Conservation (phyloP, 2,888 invertebrate genomes). For the Celastrina argiolus region DNA sequence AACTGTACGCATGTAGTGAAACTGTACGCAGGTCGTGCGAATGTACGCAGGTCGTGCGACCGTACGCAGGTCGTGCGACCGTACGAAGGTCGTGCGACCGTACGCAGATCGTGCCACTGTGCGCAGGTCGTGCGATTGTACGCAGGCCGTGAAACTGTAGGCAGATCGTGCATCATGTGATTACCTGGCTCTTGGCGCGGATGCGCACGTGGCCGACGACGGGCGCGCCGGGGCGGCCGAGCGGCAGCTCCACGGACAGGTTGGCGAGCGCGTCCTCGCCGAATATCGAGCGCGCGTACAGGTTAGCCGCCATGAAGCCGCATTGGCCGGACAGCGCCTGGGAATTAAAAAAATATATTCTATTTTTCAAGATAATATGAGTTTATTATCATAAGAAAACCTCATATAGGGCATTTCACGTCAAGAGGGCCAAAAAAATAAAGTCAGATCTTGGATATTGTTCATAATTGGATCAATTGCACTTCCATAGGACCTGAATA, state of each 20-base stretch:
- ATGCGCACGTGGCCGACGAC: constrained; percentile 98
- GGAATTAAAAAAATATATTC: neutral
- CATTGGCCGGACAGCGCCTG: constrained; percentile 96
- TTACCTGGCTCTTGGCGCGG: constrained; percentile 98
- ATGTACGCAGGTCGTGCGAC: neutral
- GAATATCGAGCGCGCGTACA: constrained; percentile 98
- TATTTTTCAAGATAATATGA: too few species aligned
- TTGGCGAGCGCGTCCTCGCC: constrained; percentile 99
- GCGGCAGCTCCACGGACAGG: constrained; percentile 97
- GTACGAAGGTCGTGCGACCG: too few species aligned
- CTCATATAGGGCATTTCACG: too few species aligned
- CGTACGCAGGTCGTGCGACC: neutral
- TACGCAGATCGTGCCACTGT: too few species aligned
- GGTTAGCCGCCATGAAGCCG: constrained; percentile 99
- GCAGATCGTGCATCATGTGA: too few species aligned
- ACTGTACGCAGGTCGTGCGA: too few species aligned
- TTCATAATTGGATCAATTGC: too few species aligned
- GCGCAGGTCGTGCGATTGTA: neutral
- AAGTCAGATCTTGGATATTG: too few species aligned
- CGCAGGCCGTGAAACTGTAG: constrained; percentile 46
- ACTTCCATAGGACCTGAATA: too few species aligned
- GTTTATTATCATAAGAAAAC: too few species aligned
- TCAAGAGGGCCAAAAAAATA: too few species aligned
- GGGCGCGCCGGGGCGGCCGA: constrained; percentile 90
- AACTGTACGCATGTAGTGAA: too few species aligned